Evolutionary conservation across 2,797 vertebrate species (phyloP).

Genomic region (Erethizon dorsatum): DNA sequence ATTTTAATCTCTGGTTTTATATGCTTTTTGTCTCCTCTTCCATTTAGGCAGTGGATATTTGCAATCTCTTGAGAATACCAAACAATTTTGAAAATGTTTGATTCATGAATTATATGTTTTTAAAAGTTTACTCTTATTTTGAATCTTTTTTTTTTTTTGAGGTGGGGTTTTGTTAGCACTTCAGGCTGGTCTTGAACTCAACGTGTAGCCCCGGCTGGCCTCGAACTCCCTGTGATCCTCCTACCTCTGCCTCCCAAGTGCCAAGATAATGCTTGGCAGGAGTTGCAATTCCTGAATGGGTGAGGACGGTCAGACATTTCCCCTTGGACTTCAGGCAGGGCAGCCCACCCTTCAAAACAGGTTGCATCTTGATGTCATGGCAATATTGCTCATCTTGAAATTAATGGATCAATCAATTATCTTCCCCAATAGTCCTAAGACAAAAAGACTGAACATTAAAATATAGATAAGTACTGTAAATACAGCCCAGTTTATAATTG

Average conservation of each 20-base stretch:
- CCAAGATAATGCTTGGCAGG: background rate
- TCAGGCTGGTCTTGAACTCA: background rate
- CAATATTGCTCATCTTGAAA: background rate
- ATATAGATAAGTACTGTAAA: background rate
- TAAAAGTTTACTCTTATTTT: background rate
- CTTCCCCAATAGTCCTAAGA: background rate
- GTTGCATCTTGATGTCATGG: background rate
- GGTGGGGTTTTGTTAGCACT: background rate
- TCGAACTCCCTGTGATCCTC: background rate
- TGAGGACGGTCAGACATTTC: background rate
- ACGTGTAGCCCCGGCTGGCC: background rate
- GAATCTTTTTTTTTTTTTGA: background rate
- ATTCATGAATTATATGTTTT: background rate
- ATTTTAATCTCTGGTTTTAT: background rate
- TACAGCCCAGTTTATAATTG: background rate
- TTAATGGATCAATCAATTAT: background rate
- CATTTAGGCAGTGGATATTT: background rate
- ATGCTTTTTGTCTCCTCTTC: too few species aligned
- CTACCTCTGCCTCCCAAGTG: background rate
- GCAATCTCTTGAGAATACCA: background rate
- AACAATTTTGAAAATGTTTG: slow-evolving; percentile 20
- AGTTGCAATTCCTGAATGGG: background rate
- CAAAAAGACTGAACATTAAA: slow-evolving; percentile 51
- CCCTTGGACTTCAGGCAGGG: background rate
- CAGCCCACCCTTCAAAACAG: background rate